Evolutionary conservation across 2,113 vertebrate species (phyloP).

Genomic region (Bos indicus): DNA sequence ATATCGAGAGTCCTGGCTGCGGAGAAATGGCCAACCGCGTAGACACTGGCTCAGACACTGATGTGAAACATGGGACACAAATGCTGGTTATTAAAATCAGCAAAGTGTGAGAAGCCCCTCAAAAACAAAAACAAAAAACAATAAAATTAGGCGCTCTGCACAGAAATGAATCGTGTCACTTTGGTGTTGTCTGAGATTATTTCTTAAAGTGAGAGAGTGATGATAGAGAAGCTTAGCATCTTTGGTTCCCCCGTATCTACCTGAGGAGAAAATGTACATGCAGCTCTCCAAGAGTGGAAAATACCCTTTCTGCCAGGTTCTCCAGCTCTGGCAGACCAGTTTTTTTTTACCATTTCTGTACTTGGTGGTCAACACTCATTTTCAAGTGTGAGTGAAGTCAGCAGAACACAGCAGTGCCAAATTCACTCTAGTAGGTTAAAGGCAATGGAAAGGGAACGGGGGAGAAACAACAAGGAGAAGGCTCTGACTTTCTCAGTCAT

Average conservation of each 20-base stretch:
- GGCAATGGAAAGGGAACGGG: not conserved
- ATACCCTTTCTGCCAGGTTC: not conserved
- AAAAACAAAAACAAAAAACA: not conserved
- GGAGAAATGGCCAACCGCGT: not conserved
- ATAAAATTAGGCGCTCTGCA: not conserved
- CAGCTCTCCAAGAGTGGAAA: not conserved
- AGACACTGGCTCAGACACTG: not conserved
- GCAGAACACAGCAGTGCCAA: not conserved
- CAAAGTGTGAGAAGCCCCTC: not conserved
- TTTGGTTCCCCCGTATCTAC: not conserved
- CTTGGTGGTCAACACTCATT: not conserved
- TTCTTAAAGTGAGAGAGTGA: not conserved
- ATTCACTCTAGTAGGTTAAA: not conserved
- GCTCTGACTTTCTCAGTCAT: not conserved
- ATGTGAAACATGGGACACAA: not conserved
- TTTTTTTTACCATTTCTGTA: not conserved
- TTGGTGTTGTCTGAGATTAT: not conserved
- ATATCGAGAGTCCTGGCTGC: not conserved
- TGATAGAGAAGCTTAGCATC: not conserved
- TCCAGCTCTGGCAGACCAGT: not conserved
- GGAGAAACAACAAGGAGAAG: not conserved
- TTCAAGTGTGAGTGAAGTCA: not conserved
- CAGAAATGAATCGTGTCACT: not conserved
- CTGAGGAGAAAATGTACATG: not conserved
- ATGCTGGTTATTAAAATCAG: not conserved